Evolutionary conservation across 2,888 invertebrate species (phyloP).

Genomic region (Orgyia antiqua): DNA sequence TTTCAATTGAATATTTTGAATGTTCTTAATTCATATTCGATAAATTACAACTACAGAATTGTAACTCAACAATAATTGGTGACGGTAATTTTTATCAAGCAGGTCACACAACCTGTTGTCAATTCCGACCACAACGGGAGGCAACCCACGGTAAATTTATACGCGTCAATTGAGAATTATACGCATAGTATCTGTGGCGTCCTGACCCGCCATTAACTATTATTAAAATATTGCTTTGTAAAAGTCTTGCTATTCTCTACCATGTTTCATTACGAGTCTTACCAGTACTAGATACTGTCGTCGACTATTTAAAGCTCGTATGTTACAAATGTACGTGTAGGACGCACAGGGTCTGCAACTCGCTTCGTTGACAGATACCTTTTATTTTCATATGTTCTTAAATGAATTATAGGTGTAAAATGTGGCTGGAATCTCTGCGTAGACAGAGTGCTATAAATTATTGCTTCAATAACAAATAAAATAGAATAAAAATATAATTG

Average conservation of each 20-base stretch:
- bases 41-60: too few species aligned
- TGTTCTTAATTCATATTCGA: too few species aligned
- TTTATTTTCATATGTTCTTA: conserved; percentile 55
- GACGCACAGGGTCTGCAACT: conserved; percentile 42
- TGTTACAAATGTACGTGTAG: conserved; percentile 67
- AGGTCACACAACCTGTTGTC: conserved; percentile 37
- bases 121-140: conserved; percentile 43
- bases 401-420: conserved; percentile 66
- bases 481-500: conserved; percentile 44
- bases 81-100: conserved; percentile 47
- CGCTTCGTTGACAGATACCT: conserved; percentile 41
- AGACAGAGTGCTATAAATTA: conserved; percentile 57
- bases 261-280: conserved; percentile 67
- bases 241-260: conserved; percentile 67
- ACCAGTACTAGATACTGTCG: conserved; percentile 66
- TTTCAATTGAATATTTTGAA: too few species aligned
- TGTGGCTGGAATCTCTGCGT: conserved; percentile 54
- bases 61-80: too few species aligned
- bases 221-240: conserved; percentile 75
- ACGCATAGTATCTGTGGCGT: conserved; percentile 65
- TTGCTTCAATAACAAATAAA: conserved; percentile 48
- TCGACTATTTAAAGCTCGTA: conserved; percentile 70
- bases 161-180: conserved; percentile 69
- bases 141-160: conserved; percentile 59
- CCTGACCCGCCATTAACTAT: conserved; percentile 73